Evolutionary conservation across 2,888 invertebrate genomes (phyloP), one percentile per base, ranked within the genome.

Genomic region (Amiota communis): DNA sequence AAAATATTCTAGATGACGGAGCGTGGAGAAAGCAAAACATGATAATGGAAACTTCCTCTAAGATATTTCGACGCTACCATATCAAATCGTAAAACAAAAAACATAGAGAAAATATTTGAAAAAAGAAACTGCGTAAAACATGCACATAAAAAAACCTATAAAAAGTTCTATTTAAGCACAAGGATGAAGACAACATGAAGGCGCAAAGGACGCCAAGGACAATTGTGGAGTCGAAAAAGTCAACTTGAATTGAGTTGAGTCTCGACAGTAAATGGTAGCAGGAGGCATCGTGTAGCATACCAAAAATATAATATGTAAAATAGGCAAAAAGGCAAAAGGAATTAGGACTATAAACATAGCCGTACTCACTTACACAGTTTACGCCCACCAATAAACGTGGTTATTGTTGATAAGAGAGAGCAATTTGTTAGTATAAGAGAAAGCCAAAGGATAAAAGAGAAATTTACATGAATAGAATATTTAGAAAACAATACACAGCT

Each of bases 21-120:
- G 10, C n/a, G 3, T 48, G 67, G 72, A 56, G 68, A 76, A 67
- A 75, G 76, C 70, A 76, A 76, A 76, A 70, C 56, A 57, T 15
- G 51, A 56, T 70, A 71, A 56, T 11, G 12, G 56, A 65, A 64
- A 71, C 75, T 75, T 75, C 65, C 73, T 74, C 72, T 70, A 73
- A 74, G 70, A 73, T 15, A 65, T 51, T 36, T 61, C 11, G 0
- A 48, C 20, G 46, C 48, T 2, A 36, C 53, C 36, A 17, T 49
- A 47, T 64, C 13, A 47, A 51, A 51, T 46, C 36, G 46, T 63
- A 63, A n/a, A 12, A 36, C 23, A 59, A 17, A 17, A 59, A 59
- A 57, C 15, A 12, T 17, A 15, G 17, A 10, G 2, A 6, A 36
- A 36, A 36, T 36, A 36, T 36, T 6, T 36, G 53, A n/a, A 51